phyloP scores from a whole-genome alignment of 2,797 vertebrate genomes.

The Hybognathus amarus region DNA sequence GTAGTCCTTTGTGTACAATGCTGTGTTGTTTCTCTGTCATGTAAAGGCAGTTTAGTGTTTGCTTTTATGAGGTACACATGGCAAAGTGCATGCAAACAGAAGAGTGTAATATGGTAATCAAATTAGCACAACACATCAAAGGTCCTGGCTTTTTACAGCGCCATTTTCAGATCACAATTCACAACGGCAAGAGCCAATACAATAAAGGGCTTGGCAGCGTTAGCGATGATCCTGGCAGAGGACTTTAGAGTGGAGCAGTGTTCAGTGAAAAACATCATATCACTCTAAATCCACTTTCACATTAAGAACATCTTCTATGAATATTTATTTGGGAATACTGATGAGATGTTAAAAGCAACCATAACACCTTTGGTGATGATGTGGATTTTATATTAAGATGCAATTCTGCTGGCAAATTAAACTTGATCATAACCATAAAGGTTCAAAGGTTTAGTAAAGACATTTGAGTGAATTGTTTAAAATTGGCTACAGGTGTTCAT shows the following conservation, averaged over 20 bases:
- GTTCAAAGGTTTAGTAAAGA: conserved; percentile 34
- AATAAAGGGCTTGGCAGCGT: conserved; percentile 81
- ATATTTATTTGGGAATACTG: conserved; percentile 50
- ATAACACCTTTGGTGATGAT: conserved; percentile 41
- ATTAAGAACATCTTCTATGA: conserved; percentile 37
- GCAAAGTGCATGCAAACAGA: conserved; percentile 88
- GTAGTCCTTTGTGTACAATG: conserved; percentile 39
- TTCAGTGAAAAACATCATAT: conserved; percentile 55
- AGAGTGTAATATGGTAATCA: conserved; percentile 87
- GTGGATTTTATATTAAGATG: conserved; percentile 28
- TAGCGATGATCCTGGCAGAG: conserved; percentile 78
- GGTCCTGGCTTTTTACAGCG: conserved; percentile 76
- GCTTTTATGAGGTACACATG: conserved; percentile 82
- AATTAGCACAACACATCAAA: conserved; percentile 90
- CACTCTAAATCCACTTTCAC: conserved; percentile 43
- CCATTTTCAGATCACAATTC: conserved; percentile 82
- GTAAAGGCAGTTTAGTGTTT: conserved; percentile 59
- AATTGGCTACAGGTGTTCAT: not conserved
- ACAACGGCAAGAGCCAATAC: conserved; percentile 77
- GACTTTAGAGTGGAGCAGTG: conserved; percentile 59
- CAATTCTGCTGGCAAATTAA: conserved; percentile 3
- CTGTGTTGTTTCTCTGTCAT: conserved; percentile 40
- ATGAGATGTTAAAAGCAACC: conserved; percentile 33
- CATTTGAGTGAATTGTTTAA: not conserved
- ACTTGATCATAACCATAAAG: conserved; percentile 2